phyloP scores from a whole-genome alignment of 2,797 vertebrate genomes.

The Ptychadena robeensis region DNA sequence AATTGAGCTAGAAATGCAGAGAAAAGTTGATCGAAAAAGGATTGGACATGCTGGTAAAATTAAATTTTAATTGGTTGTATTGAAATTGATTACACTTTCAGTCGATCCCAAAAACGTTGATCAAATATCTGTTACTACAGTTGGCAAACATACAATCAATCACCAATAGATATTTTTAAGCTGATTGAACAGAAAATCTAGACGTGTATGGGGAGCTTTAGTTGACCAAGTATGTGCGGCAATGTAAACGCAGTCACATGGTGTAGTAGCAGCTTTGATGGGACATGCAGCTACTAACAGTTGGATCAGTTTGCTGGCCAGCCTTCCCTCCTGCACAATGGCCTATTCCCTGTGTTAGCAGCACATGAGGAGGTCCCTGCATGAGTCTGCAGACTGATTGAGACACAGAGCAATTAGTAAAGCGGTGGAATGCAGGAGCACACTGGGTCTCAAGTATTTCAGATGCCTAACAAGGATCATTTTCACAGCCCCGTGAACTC shows the following conservation, averaged over 20 bases:
- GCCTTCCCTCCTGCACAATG: background rate
- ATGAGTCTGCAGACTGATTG: slow-evolving; percentile 22
- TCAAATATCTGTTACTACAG: too few relatives aligned
- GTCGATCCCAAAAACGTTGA: too few relatives aligned
- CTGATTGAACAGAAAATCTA: background rate
- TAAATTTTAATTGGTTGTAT: too few relatives aligned
- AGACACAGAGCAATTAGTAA: slow-evolving; percentile 23
- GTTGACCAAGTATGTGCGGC: background rate
- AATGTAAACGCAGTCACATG: slow-evolving; percentile 3
- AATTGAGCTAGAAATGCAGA: too few relatives aligned
- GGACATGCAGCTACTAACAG: background rate
- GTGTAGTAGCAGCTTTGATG: slow-evolving; percentile 17
- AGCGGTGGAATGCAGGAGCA: slow-evolving; percentile 27
- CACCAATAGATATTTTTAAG: too few relatives aligned
- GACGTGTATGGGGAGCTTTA: background rate
- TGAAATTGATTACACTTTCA: too few relatives aligned
- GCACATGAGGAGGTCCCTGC: slow-evolving; percentile 13
- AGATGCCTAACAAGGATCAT: slow-evolving; percentile 46
- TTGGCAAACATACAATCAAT: too few relatives aligned
- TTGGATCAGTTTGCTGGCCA: slow-evolving; percentile 11
- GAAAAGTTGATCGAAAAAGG: too few relatives aligned
- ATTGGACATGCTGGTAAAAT: too few relatives aligned
- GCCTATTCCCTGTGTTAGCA: slow-evolving; percentile 33
- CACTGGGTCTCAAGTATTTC: slow-evolving; percentile 30
- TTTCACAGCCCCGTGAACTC: slow-evolving; percentile 46